These are phyloP conservation scores for Nycticebus coucang DNA, from an alignment of 2,113 vertebrate genomes.

Conservation along the genomic window DNA sequence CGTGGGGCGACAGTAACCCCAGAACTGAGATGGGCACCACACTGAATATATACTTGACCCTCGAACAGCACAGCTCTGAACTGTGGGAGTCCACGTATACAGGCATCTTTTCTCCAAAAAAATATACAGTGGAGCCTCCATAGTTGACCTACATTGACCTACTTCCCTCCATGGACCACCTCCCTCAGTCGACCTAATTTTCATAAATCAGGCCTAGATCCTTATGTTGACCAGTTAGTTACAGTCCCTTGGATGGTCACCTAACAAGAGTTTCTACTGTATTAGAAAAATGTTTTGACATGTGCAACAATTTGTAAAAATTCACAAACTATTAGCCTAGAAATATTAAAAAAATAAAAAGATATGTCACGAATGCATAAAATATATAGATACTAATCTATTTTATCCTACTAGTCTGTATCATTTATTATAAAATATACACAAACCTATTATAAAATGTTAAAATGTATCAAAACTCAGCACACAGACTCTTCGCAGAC, in stretches of 20 bases:
- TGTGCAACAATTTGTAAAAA: neutral
- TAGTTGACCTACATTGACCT: too few species aligned
- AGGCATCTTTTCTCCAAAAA: neutral
- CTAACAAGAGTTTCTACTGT: too few species aligned
- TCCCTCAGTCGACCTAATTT: too few species aligned
- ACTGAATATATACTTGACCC: neutral
- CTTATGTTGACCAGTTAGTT: too few species aligned
- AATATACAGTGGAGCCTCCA: neutral
- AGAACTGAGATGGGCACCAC: neutral
- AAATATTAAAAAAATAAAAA: neutral
- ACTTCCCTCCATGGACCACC: too few species aligned
- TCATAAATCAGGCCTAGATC: too few species aligned
- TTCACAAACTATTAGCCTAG: neutral
- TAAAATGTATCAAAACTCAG: neutral
- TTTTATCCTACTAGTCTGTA: too few species aligned
- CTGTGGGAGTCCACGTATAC: neutral
- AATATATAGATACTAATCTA: neutral
- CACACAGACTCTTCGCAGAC: neutral
- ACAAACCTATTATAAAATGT: neutral
- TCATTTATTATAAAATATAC: neutral
- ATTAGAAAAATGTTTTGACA: neutral
- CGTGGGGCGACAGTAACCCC: rapidly evolving
- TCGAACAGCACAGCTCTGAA: neutral
- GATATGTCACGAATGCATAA: neutral
- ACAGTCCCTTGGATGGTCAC: too few species aligned